These are phyloP conservation scores for Paralichthys olivaceus DNA, from an alignment of 2,113 vertebrate species.

Conservation along the genomic window DNA sequence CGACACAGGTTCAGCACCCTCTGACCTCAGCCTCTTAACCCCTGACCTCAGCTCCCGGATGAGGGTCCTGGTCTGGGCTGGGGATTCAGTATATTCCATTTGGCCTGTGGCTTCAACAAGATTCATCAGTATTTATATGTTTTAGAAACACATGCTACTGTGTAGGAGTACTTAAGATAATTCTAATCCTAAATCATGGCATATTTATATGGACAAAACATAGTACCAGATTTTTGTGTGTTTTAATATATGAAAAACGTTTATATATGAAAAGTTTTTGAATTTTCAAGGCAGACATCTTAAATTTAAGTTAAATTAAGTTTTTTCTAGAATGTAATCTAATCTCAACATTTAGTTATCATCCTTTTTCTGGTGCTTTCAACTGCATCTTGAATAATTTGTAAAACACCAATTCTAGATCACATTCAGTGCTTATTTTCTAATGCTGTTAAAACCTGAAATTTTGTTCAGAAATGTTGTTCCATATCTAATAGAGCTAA, in stretches of 20 bases:
- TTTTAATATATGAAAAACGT: not conserved
- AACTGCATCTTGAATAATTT: not conserved
- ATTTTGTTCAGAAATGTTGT: not conserved
- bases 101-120: slow-evolving; percentile 1
- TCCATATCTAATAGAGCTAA: not conserved
- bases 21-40: slow-evolving; percentile 86
- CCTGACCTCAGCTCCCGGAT: slow-evolving; percentile 77
- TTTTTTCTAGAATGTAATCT: no score
- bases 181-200: not conserved
- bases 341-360: not conserved
- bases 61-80: slow-evolving; percentile 19
- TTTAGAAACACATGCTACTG: not conserved
- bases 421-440: not conserved
- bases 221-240: not conserved
- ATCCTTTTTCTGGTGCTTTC: not conserved
- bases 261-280: no score
- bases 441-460: not conserved
- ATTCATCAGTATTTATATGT: not conserved
- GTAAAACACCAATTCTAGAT: no score
- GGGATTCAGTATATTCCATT: slow-evolving; percentile 30
- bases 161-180: not conserved
- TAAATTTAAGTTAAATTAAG: no score
- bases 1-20: slow-evolving; percentile 66
- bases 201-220: not conserved
- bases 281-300: no score